Evolutionary conservation across 2,888 invertebrate species (phyloP).

Genomic region (Drosophila koepferae): DNA sequence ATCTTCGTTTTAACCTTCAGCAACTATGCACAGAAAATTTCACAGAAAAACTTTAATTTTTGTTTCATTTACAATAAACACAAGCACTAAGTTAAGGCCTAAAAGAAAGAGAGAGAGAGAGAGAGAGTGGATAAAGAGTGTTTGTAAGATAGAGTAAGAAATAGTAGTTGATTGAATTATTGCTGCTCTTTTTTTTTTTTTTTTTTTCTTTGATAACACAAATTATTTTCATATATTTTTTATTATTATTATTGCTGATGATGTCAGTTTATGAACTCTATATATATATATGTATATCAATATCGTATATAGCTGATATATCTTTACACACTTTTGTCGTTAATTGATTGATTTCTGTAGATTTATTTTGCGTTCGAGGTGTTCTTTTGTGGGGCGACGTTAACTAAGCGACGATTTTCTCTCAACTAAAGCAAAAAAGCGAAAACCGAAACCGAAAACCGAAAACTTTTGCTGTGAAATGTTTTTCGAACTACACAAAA

Average conservation of each 20-base stretch:
- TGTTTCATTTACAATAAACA: constrained; percentile 47
- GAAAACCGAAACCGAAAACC: constrained; percentile 67
- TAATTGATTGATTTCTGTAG: constrained; percentile 31
- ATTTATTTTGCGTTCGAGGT: constrained; percentile 39
- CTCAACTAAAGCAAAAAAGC: constrained; percentile 84
- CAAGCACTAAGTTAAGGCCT: constrained; percentile 49
- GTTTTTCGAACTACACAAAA: constrained; percentile 57
- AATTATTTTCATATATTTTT: constrained; percentile 4
- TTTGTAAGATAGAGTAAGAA: not conserved
- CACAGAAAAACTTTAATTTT: constrained; percentile 30
- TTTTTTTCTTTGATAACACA: too few species aligned
- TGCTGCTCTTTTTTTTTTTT: not conserved
- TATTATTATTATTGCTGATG: constrained; percentile 27
- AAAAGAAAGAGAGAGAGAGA: constrained; percentile 28
- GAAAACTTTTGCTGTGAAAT: constrained; percentile 74
- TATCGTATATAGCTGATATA: constrained; percentile 11
- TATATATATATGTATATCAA: constrained; percentile 6
- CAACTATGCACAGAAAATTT: constrained; percentile 49
- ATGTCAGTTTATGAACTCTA: constrained; percentile 43
- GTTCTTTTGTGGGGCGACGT: constrained; percentile 80
- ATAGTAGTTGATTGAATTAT: constrained; percentile 10
- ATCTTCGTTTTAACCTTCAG: constrained; percentile 50
- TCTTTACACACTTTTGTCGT: constrained; percentile 56
- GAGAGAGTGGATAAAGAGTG: constrained; percentile 1
- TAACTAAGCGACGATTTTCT: constrained; percentile 86